Evolutionary conservation across 2,113 vertebrate genomes (phyloP).

Genomic region (Chroicocephalus ridibundus): DNA sequence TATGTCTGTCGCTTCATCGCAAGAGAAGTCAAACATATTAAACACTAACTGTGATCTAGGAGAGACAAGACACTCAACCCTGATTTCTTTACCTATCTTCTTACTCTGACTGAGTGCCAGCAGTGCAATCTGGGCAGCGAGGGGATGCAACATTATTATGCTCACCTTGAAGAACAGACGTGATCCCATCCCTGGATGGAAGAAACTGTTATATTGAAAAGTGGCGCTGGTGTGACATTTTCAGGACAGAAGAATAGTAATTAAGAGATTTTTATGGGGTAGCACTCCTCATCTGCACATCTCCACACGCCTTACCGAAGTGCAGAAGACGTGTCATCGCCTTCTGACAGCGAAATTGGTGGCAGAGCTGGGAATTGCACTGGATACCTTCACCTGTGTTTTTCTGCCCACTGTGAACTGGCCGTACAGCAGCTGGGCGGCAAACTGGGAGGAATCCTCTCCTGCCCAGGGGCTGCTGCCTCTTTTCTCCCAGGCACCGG

Average conservation of each 20-base stretch:
- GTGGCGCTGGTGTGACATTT: background rate
- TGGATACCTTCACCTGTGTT: background rate
- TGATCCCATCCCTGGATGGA: background rate
- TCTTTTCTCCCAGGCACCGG: no score
- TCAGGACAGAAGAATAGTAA: background rate
- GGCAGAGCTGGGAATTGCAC: background rate
- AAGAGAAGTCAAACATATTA: background rate
- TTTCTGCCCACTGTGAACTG: background rate
- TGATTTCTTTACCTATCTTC: background rate
- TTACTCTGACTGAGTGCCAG: background rate
- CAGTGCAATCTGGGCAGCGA: background rate
- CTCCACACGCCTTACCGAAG: background rate
- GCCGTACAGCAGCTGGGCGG: background rate
- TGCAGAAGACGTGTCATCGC: background rate
- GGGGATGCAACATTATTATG: background rate
- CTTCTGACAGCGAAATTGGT: background rate
- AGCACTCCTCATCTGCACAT: background rate
- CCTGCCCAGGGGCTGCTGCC: background rate
- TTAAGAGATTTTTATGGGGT: background rate
- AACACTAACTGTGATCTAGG: background rate
- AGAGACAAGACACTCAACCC: background rate
- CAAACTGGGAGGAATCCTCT: background rate
- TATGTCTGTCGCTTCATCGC: background rate
- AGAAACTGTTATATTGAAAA: background rate
- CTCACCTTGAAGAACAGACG: background rate